phyloP scores from a whole-genome alignment of 2,113 vertebrate species.

The Excalfactoria chinensis region DNA sequence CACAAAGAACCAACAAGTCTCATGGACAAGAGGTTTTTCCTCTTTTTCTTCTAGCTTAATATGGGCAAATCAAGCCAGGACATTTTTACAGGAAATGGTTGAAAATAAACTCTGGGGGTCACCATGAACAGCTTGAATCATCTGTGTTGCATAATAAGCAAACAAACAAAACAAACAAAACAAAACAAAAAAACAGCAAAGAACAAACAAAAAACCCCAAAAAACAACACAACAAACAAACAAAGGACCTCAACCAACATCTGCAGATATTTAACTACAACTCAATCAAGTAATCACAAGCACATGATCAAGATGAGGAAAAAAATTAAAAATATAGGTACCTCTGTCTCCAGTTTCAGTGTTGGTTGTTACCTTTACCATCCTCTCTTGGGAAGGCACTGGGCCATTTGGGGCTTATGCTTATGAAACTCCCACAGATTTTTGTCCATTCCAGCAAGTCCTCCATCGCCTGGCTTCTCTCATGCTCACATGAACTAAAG shows the following conservation, averaged over 20 bases:
- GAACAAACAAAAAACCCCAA: background rate
- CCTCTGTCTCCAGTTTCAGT: background rate
- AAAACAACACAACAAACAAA: background rate
- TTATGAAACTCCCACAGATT: background rate
- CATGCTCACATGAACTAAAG: background rate
- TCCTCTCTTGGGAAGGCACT: background rate
- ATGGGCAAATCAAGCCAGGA: background rate
- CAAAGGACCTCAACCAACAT: background rate
- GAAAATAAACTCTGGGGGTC: background rate
- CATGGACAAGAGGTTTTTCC: background rate
- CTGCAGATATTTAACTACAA: background rate
- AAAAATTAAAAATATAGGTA: background rate
- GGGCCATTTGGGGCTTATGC: background rate
- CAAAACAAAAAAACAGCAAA: background rate
- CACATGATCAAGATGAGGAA: background rate
- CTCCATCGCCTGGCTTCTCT: background rate
- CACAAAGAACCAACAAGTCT: background rate
- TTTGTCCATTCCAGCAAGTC: background rate
- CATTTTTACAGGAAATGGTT: background rate
- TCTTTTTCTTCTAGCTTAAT: background rate
- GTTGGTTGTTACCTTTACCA: background rate
- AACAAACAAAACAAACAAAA: background rate
- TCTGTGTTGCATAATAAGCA: background rate
- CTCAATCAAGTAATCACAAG: background rate
- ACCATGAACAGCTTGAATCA: background rate